Conservation (phyloP, 1,140 invertebrate genomes). For the Drosophila insularis region DNA sequence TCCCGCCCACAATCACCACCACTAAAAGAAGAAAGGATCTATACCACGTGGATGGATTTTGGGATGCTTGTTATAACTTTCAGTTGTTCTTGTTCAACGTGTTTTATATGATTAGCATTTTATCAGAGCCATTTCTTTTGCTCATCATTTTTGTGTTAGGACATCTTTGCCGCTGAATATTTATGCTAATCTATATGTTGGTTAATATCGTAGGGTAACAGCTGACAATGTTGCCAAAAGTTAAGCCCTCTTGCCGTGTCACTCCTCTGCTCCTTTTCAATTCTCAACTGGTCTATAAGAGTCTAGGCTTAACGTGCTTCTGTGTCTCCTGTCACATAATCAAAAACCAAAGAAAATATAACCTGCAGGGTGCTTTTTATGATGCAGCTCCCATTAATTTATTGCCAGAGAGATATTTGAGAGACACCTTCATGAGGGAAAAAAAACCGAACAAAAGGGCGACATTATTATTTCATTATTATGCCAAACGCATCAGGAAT, state of each 20-base stretch:
- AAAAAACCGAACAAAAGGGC: conserved; percentile 64
- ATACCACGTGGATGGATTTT: neutral
- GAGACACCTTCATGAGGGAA: conserved; percentile 60
- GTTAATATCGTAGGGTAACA: conserved; percentile 55
- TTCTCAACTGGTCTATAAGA: conserved; percentile 48
- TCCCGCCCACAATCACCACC: conserved; percentile 11
- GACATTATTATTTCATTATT: conserved; percentile 81
- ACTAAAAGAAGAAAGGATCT: conserved; percentile 29
- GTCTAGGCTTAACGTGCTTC: conserved; percentile 22
- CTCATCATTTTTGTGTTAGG: conserved; percentile 59
- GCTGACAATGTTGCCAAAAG: conserved; percentile 50
- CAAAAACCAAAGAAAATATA: conserved; percentile 46
- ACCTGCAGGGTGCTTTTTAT: conserved; percentile 68
- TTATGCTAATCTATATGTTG: conserved; percentile 67
- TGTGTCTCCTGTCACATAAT: conserved; percentile 60
- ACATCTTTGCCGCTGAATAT: conserved; percentile 55
- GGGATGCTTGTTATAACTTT: neutral
- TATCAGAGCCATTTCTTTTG: conserved; percentile 64
- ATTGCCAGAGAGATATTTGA: conserved; percentile 55
- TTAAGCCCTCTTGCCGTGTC: neutral
- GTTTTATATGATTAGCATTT: conserved; percentile 73
- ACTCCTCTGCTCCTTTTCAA: conserved; percentile 1
- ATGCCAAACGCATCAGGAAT: conserved; percentile 72
- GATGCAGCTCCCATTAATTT: conserved; percentile 76
- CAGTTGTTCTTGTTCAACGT: conserved; percentile 23